Percentiles rank a stretch among this genome's conserved stretches.
Evolutionary conservation across 2,113 vertebrate species (phyloP).

Genomic region (Hyla sarda): DNA sequence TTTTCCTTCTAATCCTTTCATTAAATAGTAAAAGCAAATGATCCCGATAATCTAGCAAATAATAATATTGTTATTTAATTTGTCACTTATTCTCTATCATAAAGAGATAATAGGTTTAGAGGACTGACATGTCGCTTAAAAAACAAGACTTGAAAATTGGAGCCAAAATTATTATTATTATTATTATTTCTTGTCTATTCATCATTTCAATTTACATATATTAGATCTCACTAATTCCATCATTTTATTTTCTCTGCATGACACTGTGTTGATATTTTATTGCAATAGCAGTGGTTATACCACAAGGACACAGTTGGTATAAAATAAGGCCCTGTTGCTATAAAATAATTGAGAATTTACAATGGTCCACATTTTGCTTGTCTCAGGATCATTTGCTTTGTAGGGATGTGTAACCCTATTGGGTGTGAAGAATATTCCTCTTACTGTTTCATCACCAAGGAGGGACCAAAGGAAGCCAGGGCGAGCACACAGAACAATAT

Average conservation of each 20-base stretch:
- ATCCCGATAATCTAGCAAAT: slow-evolving; percentile 21
- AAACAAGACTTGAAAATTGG: background rate
- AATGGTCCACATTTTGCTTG: too few species aligned
- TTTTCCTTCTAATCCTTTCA: slow-evolving; percentile 38
- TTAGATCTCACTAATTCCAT: background rate
- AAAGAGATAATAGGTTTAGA: slow-evolving; percentile 28
- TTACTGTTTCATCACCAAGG: too few species aligned
- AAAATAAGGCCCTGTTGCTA: too few species aligned
- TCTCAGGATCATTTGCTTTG: too few species aligned
- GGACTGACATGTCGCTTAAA: background rate
- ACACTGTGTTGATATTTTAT: background rate
- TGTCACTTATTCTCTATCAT: slow-evolving; percentile 16
- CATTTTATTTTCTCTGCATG: background rate
- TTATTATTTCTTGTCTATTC: background rate
- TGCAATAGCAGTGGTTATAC: too few species aligned
- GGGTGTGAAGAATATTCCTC: too few species aligned
- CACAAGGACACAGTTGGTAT: too few species aligned
- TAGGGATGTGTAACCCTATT: too few species aligned
- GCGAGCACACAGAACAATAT: too few species aligned
- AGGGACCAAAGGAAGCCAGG: too few species aligned
- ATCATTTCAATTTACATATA: background rate
- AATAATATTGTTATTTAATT: slow-evolving; percentile 41
- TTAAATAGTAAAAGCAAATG: slow-evolving; percentile 33
- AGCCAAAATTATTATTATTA: background rate
- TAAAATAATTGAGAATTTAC: too few species aligned